Evolutionary conservation across 2,797 vertebrate species (phyloP), one percentile per base, ranked within the genome.

Genomic region (Limnodromus scolopaceus): DNA sequence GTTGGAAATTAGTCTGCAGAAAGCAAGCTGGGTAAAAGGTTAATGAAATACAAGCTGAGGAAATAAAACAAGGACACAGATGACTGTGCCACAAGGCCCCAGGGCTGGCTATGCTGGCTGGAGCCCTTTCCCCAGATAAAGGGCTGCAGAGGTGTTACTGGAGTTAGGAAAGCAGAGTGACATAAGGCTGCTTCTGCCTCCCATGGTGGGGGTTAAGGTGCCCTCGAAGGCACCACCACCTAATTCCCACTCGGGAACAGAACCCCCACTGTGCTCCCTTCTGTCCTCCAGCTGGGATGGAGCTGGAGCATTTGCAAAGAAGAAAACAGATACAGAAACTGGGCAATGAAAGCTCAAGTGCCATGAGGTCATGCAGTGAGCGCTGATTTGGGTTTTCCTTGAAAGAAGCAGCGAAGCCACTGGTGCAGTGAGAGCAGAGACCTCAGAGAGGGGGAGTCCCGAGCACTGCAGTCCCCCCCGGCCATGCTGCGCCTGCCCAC

Each of bases 21-120:
- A 78, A 87, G 85, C 54, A 90, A 87, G 41, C 3, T 0, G 38
- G 84, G 32, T 66, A 68, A 95, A 87, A 92, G 76, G 82, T 92
- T 90, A 96, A 96, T 51, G 72, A 91, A 90, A 90, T 48, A 78
- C 82, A 88, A 81, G 68, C 76, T 55, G 69, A 85, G 85, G 79
- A 97, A 94, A 87, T 65, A 57, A 85, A 95, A 68, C 71, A 78
- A 69, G 57, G 84, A 75, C 30, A 17, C 22, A 87, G 68, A 71
- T 49, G 78, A 78, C 60, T 57, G 57, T 71, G 65, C 49, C 54
- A 46, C 49, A 13, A 68, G 48, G 75, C 20, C 55, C 65, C 1
- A 0, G 80, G 78, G 79, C 68, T 1, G 10, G 60, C 79, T 57
- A 0, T 0, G 3, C n/a, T 58, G 69, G 28, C 84, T 34, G 84